These are phyloP conservation scores for Gambusia yucatana DNA, from an alignment of 2,797 vertebrate genomes.

Conservation along the genomic window DNA sequence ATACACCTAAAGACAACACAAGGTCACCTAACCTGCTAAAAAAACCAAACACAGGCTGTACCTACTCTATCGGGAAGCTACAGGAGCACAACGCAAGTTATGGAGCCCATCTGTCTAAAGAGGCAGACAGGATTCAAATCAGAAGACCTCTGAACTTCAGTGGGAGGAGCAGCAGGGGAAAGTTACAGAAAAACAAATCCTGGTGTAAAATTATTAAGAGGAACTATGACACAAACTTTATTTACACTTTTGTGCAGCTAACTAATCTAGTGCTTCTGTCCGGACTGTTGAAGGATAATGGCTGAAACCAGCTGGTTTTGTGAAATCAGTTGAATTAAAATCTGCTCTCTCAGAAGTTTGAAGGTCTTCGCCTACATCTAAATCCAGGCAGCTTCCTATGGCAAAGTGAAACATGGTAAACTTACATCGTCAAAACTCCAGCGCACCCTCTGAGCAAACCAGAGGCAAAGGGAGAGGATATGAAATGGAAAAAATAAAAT, in stretches of 20 bases:
- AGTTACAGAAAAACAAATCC: not conserved
- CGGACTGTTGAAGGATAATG: not conserved
- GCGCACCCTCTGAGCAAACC: constrained; percentile 68
- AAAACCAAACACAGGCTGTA: constrained; percentile 3
- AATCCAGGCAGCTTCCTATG: constrained; percentile 2
- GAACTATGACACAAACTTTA: not conserved
- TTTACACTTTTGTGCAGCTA: not conserved
- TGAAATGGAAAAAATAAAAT: constrained; percentile 1
- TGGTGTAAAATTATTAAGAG: not conserved
- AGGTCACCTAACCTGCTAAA: constrained; percentile 43
- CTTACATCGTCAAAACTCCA: constrained; percentile 85
- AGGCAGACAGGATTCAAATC: not conserved
- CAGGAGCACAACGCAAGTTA: not conserved
- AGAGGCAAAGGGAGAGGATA: constrained; percentile 9
- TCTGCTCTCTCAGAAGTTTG: not conserved
- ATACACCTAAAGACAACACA: constrained; percentile 63
- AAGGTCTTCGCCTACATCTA: not conserved
- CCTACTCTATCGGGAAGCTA: constrained; percentile 28
- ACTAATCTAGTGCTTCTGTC: not conserved
- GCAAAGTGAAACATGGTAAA: constrained; percentile 19
- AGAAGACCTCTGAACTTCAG: constrained; percentile 20
- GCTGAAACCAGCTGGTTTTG: not conserved
- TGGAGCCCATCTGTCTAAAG: not conserved
- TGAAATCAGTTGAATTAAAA: not conserved
- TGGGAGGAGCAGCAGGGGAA: not conserved